phyloP scores from a whole-genome alignment of 2,797 vertebrate genomes.

The Numenius phaeopus region DNA sequence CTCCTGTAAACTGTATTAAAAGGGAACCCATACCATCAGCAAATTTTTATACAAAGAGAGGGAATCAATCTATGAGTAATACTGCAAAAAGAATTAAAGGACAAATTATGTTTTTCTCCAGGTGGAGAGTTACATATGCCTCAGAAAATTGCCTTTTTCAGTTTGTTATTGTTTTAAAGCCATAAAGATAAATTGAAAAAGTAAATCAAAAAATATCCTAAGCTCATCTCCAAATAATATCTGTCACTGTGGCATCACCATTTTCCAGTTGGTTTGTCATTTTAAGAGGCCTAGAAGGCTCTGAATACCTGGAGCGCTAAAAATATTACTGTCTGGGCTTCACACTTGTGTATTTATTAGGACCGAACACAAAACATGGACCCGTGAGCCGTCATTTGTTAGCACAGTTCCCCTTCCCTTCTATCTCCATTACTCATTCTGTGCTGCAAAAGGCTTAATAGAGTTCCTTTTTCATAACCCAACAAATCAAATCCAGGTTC shows the following conservation, averaged over 20 bases:
- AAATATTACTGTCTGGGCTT: background rate
- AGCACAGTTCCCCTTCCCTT: background rate
- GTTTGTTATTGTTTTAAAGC: background rate
- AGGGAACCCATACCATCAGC: background rate
- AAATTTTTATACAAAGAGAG: background rate
- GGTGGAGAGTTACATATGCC: background rate
- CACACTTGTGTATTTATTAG: background rate
- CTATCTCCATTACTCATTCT: background rate
- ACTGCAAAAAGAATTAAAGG: conserved; percentile 5
- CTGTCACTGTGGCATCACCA: background rate
- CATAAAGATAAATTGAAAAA: conserved; percentile 17
- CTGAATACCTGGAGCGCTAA: background rate
- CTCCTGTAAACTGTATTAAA: background rate
- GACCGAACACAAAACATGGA: background rate
- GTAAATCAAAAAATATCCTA: background rate
- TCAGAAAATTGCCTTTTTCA: background rate
- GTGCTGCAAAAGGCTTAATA: background rate
- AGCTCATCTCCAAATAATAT: background rate
- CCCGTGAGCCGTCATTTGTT: background rate
- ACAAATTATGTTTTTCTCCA: background rate
- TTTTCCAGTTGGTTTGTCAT: background rate
- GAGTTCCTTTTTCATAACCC: background rate
- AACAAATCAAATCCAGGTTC: background rate
- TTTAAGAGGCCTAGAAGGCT: background rate
- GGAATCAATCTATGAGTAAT: background rate